phyloP scores from a whole-genome alignment of 2,113 vertebrate species.

The Crotalus tigris region DNA sequence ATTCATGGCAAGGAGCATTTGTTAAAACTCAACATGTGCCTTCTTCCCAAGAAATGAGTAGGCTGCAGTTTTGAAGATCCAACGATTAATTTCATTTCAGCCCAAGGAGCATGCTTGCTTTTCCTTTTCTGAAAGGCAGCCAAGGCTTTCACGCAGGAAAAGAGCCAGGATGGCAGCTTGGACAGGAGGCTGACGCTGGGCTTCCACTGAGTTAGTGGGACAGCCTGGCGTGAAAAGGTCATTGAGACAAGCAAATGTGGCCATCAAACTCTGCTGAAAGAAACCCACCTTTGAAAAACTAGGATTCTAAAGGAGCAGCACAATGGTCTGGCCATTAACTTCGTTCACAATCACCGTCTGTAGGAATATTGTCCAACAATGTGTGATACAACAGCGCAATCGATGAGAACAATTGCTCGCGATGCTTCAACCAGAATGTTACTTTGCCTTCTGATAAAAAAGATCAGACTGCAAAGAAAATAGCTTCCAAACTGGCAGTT shows the following conservation, averaged over 20 bases:
- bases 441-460: background rate
- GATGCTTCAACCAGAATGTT: background rate
- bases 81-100: constrained; percentile 18
- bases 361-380: background rate
- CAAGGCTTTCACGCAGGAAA: constrained; percentile 20
- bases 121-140: background rate
- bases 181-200: background rate
- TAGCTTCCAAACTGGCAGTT: too few species aligned
- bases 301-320: background rate
- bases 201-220: background rate
- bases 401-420: background rate
- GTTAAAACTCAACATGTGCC: background rate
- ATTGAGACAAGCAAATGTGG: fast-evolving
- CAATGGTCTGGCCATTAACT: background rate
- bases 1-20: background rate
- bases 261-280: background rate
- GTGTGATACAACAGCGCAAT: background rate
- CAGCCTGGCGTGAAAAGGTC: constrained; percentile 18
- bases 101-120: background rate
- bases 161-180: constrained; percentile 24
- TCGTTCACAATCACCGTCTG: background rate
- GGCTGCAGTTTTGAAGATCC: constrained; percentile 11
- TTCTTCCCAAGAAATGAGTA: constrained; percentile 3
- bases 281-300: background rate
- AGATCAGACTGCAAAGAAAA: background rate